Evolutionary conservation across 2,888 invertebrate species (phyloP).

Genomic region (Matsumyia berberina): DNA sequence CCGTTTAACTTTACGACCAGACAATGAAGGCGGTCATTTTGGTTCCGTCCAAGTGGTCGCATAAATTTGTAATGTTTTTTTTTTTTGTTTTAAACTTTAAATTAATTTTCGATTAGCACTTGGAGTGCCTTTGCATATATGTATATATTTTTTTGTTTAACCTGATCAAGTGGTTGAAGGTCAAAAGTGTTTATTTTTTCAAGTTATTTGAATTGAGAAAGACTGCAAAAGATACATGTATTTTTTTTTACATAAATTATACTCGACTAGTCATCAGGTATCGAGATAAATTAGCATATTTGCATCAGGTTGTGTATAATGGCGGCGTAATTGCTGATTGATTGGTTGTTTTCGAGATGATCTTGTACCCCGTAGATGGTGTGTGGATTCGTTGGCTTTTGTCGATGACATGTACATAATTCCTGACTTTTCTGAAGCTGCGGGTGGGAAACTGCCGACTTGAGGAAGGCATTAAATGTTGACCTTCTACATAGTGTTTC

Average conservation of each 20-base stretch:
- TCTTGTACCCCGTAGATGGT: slow-evolving; percentile 3
- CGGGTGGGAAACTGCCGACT: neutral
- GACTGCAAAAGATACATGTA: neutral
- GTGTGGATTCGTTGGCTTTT: neutral
- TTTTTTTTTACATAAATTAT: slow-evolving; percentile 3
- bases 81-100: slow-evolving; percentile 15
- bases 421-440: neutral
- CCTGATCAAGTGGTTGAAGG: slow-evolving; percentile 42
- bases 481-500: no score
- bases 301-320: neutral
- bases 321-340: slow-evolving; percentile 34
- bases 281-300: neutral
- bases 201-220: neutral
- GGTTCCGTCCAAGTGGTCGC: slow-evolving; percentile 15
- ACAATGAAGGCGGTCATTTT: slow-evolving; percentile 31
- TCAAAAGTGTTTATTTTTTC: slow-evolving; percentile 6
- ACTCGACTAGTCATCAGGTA: neutral
- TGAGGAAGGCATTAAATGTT: no score
- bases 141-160: neutral
- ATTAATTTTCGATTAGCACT: slow-evolving; percentile 36
- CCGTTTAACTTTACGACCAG: slow-evolving; percentile 9
- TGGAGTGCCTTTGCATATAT: neutral
- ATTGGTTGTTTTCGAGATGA: slow-evolving; percentile 14
- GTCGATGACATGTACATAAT: neutral
- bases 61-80: slow-evolving; percentile 6